These are phyloP conservation scores for Melanargia galathea DNA, from an alignment of 2,888 invertebrate species.

Conservation along the genomic window DNA sequence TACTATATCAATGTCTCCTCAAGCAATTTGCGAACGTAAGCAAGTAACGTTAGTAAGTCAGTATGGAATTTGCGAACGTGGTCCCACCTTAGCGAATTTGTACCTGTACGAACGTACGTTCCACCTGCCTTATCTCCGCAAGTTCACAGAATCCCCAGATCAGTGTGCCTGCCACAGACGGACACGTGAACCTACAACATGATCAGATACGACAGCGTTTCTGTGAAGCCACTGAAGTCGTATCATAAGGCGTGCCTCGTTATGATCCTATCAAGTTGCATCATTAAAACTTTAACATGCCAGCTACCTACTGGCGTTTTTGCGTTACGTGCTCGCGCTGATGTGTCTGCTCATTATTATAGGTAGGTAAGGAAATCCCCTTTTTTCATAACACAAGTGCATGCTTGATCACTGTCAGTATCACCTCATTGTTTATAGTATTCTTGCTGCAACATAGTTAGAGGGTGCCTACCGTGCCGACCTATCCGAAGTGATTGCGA, in stretches of 20 bases:
- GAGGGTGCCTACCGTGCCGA: too few relatives aligned
- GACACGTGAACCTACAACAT: constrained; percentile 19
- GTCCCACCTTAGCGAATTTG: not conserved
- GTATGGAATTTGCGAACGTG: too few relatives aligned
- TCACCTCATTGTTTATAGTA: not conserved
- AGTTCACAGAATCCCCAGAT: constrained; percentile 15
- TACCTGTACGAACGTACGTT: not conserved
- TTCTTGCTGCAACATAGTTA: too few relatives aligned
- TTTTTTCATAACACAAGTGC: not conserved
- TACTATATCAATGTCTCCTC: too few relatives aligned
- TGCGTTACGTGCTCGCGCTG: constrained; percentile 10
- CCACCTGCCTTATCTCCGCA: not conserved
- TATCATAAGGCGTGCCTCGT: constrained; percentile 38
- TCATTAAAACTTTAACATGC: constrained; percentile 44
- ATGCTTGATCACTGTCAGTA: not conserved
- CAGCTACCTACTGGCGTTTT: constrained; percentile 22
- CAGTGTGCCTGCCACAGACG: constrained; percentile 23
- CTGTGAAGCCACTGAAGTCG: constrained; percentile 35
- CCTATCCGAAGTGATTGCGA: too few relatives aligned
- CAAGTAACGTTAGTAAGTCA: too few relatives aligned
- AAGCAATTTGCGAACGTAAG: too few relatives aligned
- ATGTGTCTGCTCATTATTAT: constrained; percentile 13
- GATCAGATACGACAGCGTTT: constrained; percentile 32
- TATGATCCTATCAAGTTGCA: constrained; percentile 46
- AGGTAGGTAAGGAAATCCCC: not conserved